phyloP scores from a whole-genome alignment of 1,140 invertebrate genomes.

The Thalassaphorura encarpata region DNA sequence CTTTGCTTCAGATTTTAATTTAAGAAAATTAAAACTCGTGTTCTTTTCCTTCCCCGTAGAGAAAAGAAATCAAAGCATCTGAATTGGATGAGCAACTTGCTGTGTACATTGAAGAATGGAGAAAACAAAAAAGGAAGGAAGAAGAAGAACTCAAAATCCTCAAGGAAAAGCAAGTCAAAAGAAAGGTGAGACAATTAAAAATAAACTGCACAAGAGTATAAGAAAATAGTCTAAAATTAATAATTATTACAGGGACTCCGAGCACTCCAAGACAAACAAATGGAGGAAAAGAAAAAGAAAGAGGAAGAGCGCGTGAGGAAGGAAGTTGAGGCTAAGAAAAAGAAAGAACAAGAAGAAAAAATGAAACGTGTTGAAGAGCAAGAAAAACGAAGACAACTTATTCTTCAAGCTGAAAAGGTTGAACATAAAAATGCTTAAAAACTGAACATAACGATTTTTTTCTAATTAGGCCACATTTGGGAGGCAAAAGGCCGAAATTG shows the following conservation, averaged over 20 bases:
- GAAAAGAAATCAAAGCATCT: no score
- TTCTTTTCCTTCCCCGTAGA: no score
- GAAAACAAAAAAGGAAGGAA: slow-evolving; percentile 41
- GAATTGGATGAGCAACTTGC: no score
- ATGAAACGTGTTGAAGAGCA: slow-evolving; percentile 43
- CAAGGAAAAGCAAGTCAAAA: slow-evolving; percentile 40
- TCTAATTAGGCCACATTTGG: not conserved
- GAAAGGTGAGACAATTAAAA: slow-evolving; percentile 22
- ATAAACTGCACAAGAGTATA: not conserved
- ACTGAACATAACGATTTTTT: not conserved
- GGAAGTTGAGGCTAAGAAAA: slow-evolving; percentile 37
- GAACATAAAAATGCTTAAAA: not conserved
- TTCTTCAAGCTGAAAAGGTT: slow-evolving; percentile 35
- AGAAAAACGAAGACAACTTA: slow-evolving; percentile 41
- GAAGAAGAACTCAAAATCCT: slow-evolving; percentile 42
- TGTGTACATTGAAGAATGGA: slow-evolving; percentile 42
- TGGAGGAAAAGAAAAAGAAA: slow-evolving; percentile 39
- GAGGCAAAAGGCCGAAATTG: not conserved
- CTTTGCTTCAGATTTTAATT: no score
- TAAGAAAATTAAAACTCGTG: no score
- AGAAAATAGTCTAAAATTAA: not conserved
- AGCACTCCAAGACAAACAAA: slow-evolving; percentile 40
- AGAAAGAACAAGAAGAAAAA: slow-evolving; percentile 41
- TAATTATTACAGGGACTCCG: slow-evolving; percentile 33
- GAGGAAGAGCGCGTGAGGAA: slow-evolving; percentile 39